These are phyloP conservation scores for Axis porcinus DNA, from an alignment of 2,113 vertebrate genomes.

Conservation along the genomic window DNA sequence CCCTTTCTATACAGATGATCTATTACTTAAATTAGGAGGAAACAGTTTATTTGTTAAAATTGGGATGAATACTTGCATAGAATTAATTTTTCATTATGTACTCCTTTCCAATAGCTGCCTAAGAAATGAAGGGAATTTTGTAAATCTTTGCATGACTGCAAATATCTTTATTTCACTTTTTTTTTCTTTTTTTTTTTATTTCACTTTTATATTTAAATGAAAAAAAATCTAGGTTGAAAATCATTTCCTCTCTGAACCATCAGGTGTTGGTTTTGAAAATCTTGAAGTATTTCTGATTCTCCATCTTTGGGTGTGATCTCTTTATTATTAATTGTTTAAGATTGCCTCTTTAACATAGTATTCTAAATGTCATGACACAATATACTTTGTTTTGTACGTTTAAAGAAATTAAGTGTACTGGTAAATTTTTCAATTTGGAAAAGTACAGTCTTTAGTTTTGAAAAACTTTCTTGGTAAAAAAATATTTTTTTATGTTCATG, in stretches of 20 bases:
- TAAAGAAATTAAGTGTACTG: background rate
- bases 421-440: background rate
- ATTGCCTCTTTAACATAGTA: background rate
- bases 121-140: background rate
- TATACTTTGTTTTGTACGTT: background rate
- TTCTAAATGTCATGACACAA: background rate
- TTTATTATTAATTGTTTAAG: background rate
- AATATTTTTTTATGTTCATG: background rate
- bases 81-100: background rate
- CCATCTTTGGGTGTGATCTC: background rate
- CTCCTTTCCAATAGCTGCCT: background rate
- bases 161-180: background rate
- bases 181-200: no score
- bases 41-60: background rate
- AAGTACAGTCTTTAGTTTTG: background rate
- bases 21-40: background rate
- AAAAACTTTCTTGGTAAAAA: background rate
- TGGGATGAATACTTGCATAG: background rate
- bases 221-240: background rate
- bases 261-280: background rate
- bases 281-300: background rate
- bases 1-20: background rate
- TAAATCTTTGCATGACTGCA: constrained; percentile 4
- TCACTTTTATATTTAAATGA: background rate
- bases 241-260: background rate